Base-by-base conservation (phyloP, 2,113 vertebrate genomes). In the Herpailurus yagouaroundi region DNA sequence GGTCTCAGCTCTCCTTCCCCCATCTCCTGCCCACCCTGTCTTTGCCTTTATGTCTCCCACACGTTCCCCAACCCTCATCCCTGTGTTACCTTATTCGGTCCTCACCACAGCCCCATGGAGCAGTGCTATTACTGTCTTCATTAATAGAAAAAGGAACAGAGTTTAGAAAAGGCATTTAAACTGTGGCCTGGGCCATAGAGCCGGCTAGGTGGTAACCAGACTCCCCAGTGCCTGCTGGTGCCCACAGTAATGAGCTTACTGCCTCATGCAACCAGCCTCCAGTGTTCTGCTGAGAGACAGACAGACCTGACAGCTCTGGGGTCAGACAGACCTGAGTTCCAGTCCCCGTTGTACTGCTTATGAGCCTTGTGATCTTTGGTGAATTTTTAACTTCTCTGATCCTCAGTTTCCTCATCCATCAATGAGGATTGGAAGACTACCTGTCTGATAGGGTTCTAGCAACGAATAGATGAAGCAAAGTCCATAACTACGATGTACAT, bases 121-220 rank as follows among this genome's bases (percentile, higher is more conserved):
- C 86, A 25, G 41, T 23, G 3, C 15, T 25, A 0, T 52, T 10
- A 31, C 19, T 9, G 4, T 71, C 16, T 36, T 1, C 41, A 9
- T 11, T 36, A 52, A 1, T 0, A 64, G 33, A 64, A 23, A 16
- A 66, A 27, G 36, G 31, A n/a, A 60, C n/a, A 31, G 57, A 38
- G 23, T 41, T 60, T 66, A 69, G 25, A 63, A 80, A 55, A 74
- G 41, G 14, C 23, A 2, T 13, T 19, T 55, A 41, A 14, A 19
- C 33, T 29, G 7, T 63, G 31, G 23, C 5, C 1, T 0, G 38
- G 16, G 27, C 52, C 76, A 7, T 3, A 7, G 0, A 2, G 23
- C 80, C 2, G 0, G 23, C 18, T 33, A 57, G 5, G 10, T 31
- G 33, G 29, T 23, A 21, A 29, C 8, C 57, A 36, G 68, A 19